Conservation (phyloP, 1,140 invertebrate species). For the Lordiphosa stackelbergi region DNA sequence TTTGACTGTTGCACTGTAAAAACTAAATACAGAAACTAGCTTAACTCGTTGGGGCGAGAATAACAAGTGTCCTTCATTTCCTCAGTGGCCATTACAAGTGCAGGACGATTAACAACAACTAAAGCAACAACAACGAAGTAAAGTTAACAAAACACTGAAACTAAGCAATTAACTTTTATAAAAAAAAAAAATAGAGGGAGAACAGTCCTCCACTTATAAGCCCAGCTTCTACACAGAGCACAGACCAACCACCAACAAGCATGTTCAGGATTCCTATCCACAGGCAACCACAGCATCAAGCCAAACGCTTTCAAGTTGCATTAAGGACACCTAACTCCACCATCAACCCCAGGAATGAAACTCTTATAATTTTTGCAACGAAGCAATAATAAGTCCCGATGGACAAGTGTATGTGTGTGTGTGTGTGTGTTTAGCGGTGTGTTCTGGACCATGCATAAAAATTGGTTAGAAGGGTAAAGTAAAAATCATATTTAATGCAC, state of each 20-base stretch:
- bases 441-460: slow-evolving; percentile 8
- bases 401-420: slow-evolving; percentile 17
- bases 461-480: slow-evolving; percentile 14
- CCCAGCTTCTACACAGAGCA: background rate
- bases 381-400: slow-evolving; percentile 33
- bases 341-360: background rate
- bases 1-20: slow-evolving; percentile 19
- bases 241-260: slow-evolving; percentile 1
- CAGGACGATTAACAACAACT: slow-evolving; percentile 5
- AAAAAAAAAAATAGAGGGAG: slow-evolving; percentile 8
- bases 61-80: slow-evolving; percentile 9
- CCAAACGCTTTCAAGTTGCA: slow-evolving; percentile 37
- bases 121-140: slow-evolving; percentile 3
- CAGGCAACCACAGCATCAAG: slow-evolving; percentile 13
- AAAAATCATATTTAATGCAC: slow-evolving; percentile 24
- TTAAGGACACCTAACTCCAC: slow-evolving; percentile 13
- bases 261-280: slow-evolving; percentile 6
- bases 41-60: slow-evolving; percentile 1
- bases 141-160: slow-evolving; percentile 32
- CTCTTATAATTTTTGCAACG: slow-evolving; percentile 30
- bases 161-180: slow-evolving; percentile 38
- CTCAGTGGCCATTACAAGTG: slow-evolving; percentile 16
- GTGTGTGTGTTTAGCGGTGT: slow-evolving; percentile 9
- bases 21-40: slow-evolving; percentile 12
- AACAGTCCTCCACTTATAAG: background rate